phyloP scores from a whole-genome alignment of 92 coral and sea anemone genomes.

The Hydrozoanthus gracilis region DNA sequence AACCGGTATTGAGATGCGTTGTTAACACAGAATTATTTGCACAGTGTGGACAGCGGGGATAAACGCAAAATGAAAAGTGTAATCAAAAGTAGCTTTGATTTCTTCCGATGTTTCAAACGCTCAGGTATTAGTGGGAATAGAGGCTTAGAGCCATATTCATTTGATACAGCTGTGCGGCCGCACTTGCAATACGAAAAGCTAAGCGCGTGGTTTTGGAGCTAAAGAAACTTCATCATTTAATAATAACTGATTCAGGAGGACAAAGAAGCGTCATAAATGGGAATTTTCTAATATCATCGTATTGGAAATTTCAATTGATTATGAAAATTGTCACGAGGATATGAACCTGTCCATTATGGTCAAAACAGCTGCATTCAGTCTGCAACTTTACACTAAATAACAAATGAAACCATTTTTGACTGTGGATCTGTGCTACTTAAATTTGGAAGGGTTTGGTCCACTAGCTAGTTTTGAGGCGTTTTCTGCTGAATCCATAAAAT shows the following conservation, averaged over 20 bases:
- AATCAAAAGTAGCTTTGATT: constrained; percentile 32
- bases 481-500: no score
- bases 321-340: not conserved
- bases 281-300: constrained; percentile 5
- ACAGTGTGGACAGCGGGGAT: not conserved
- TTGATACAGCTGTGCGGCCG: not conserved
- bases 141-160: not conserved
- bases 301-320: not conserved
- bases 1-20: not conserved
- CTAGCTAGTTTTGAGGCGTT: no score
- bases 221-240: not conserved
- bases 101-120: constrained; percentile 18
- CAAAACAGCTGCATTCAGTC: not conserved
- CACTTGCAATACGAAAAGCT: not conserved
- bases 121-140: not conserved
- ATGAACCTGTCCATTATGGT: not conserved
- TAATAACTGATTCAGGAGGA: not conserved
- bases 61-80: not conserved
- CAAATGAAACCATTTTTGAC: no score
- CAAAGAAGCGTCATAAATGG: constrained; percentile 3
- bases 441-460: no score
- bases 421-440: no score
- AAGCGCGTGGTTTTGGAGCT: not conserved
- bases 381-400: no score
- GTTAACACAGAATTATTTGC: constrained; percentile 26